phyloP scores from a whole-genome alignment of 2,797 vertebrate genomes.

The Pangasius krempfi region DNA sequence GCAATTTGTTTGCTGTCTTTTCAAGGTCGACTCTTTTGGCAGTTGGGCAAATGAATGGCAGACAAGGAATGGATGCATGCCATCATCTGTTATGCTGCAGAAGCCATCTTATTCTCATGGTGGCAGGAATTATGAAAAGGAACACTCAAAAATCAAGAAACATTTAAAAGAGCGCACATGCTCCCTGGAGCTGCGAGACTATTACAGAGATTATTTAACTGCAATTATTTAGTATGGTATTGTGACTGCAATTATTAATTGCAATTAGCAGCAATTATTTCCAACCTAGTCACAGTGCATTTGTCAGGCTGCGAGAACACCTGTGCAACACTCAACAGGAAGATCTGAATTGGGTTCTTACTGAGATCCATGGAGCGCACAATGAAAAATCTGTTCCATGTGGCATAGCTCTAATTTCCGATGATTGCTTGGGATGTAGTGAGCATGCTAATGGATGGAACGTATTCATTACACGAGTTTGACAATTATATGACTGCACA shows the following conservation, averaged over 20 bases:
- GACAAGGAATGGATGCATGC: slow-evolving; percentile 3
- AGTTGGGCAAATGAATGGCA: slow-evolving; percentile 1
- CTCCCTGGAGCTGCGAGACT: not conserved
- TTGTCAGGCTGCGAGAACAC: slow-evolving; percentile 31
- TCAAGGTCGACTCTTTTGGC: slow-evolving; percentile 33
- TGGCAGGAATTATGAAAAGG: slow-evolving; percentile 13
- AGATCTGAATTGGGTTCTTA: not conserved
- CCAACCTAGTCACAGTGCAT: not conserved
- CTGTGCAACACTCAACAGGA: slow-evolving; percentile 13
- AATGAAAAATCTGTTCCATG: slow-evolving; percentile 3
- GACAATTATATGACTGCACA: not conserved
- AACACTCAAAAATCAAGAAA: slow-evolving; percentile 7
- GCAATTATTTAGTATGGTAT: slow-evolving; percentile 28
- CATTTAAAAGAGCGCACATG: not conserved
- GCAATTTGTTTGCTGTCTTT: slow-evolving; percentile 46
- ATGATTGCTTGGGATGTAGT: not conserved
- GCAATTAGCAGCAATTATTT: slow-evolving; percentile 43
- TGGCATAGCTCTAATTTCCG: not conserved
- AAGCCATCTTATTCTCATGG: not conserved
- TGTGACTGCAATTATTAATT: slow-evolving; percentile 34
- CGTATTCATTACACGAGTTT: not conserved
- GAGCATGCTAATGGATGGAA: not conserved
- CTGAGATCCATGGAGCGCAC: not conserved
- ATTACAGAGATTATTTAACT: slow-evolving; percentile 27
- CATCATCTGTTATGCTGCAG: not conserved